phyloP scores from a whole-genome alignment of 30 jellyfish, hydroid and myxozoan genomes.

The Hydractinia echinata region DNA sequence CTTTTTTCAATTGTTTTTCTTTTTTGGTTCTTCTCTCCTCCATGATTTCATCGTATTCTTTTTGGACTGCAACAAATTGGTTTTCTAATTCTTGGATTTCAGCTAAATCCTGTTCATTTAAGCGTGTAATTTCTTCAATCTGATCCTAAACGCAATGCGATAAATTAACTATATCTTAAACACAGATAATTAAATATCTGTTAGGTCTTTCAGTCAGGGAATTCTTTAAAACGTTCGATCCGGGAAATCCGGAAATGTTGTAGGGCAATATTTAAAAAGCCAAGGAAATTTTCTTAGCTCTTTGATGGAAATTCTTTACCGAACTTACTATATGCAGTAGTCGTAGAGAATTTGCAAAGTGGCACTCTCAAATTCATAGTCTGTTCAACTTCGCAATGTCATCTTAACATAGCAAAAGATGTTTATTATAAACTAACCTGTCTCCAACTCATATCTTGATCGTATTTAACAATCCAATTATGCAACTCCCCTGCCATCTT shows the following conservation, averaged over 20 bases:
- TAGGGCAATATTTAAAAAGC: too few relatives aligned
- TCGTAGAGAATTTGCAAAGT: too few relatives aligned
- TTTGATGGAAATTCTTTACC: too few relatives aligned
- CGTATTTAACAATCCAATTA: conserved; percentile 61
- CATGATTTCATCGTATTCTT: background rate
- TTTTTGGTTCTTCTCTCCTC: background rate
- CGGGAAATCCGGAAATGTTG: too few relatives aligned
- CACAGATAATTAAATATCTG: too few relatives aligned
- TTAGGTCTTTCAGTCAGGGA: background rate
- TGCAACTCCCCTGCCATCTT: conserved; percentile 53
- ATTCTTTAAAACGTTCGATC: background rate
- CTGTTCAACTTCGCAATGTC: too few relatives aligned
- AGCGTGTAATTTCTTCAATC: background rate
- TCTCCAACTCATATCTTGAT: conserved; percentile 45
- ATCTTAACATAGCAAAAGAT: too few relatives aligned
- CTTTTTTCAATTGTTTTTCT: background rate
- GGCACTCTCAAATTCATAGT: too few relatives aligned
- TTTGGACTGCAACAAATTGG: background rate
- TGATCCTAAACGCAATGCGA: background rate
- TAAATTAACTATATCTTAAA: too few relatives aligned
- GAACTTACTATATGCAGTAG: too few relatives aligned
- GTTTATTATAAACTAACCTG: conserved; percentile 42
- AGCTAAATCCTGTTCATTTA: background rate
- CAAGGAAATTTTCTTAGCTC: too few relatives aligned
- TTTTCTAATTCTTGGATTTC: background rate